Percentiles rank a stretch among this genome's conserved stretches.
Conservation (phyloP, 2,797 vertebrate genomes). For the Syngnathus acus region DNA sequence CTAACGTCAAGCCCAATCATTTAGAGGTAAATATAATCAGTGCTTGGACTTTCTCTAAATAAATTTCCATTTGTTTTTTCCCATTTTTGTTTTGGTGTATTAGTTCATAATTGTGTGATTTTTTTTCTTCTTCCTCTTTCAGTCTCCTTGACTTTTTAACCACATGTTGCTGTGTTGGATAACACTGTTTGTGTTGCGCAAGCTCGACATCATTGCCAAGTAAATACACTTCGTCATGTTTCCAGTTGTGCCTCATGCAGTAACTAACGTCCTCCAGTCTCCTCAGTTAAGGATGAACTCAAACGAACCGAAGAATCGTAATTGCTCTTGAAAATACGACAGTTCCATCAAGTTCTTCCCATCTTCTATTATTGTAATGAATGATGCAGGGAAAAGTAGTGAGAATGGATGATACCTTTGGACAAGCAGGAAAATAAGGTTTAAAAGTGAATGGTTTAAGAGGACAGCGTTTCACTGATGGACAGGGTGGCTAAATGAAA, state of each 20-base stretch:
- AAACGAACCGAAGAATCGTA: neutral
- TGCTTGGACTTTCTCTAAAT: too few species aligned
- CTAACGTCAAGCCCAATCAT: too few species aligned
- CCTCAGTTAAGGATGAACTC: neutral
- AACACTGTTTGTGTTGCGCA: too few species aligned
- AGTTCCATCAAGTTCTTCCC: neutral
- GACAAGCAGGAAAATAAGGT: conserved; percentile 27
- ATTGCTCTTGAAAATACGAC: neutral
- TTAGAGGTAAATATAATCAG: too few species aligned
- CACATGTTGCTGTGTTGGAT: too few species aligned
- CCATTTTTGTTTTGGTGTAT: too few species aligned
- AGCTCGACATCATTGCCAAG: neutral
- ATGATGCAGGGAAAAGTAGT: neutral
- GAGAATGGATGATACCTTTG: conserved; percentile 12
- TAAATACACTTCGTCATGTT: neutral
- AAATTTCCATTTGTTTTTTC: too few species aligned
- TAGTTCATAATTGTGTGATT: too few species aligned
- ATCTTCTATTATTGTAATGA: neutral
- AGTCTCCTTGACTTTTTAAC: too few species aligned
- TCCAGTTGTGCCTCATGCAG: neutral
- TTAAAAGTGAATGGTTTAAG: conserved; percentile 40
- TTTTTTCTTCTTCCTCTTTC: too few species aligned
- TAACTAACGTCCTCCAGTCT: neutral
- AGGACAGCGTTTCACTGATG: conserved; percentile 40
- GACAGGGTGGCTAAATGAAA: conserved; percentile 54